Evolutionary conservation across 1,140 invertebrate genomes (phyloP).

Genomic region (Lordiphosa clarofinis): DNA sequence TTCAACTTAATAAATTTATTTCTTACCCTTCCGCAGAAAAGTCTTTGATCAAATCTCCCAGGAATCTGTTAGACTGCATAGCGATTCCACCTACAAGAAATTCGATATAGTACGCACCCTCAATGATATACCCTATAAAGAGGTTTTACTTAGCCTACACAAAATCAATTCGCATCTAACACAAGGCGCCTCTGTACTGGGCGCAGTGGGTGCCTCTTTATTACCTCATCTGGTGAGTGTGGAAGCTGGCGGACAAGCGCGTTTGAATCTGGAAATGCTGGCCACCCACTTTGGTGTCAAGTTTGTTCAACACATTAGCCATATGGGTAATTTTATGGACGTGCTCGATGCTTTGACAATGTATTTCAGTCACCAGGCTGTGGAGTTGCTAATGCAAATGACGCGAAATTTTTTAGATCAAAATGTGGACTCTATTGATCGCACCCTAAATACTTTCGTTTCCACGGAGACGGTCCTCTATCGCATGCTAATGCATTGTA

Average conservation of each 20-base stretch:
- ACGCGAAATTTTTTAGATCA: slow-evolving; percentile 58
- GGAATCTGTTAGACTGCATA: slow-evolving; percentile 45
- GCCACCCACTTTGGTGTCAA: slow-evolving; percentile 41
- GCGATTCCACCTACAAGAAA: slow-evolving; percentile 14
- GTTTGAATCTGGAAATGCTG: slow-evolving; percentile 38
- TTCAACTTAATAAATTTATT: background rate
- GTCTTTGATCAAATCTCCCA: slow-evolving; percentile 36
- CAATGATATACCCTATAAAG: slow-evolving; percentile 69
- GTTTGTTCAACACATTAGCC: slow-evolving; percentile 63
- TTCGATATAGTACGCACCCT: slow-evolving; percentile 65
- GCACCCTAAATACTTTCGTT: slow-evolving; percentile 52
- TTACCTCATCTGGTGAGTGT: slow-evolving; percentile 33
- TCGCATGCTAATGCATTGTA: slow-evolving; percentile 53
- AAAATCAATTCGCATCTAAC: slow-evolving; percentile 37
- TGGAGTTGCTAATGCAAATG: slow-evolving; percentile 50
- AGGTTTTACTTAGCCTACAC: slow-evolving; percentile 47
- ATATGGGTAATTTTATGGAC: slow-evolving; percentile 47
- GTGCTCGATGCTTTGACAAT: slow-evolving; percentile 42
- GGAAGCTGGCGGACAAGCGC: slow-evolving; percentile 21
- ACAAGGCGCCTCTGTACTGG: slow-evolving; percentile 17
- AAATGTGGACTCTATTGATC: slow-evolving; percentile 55
- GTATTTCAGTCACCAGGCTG: slow-evolving; percentile 45
- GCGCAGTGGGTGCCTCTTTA: slow-evolving; percentile 22
- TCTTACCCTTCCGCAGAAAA: slow-evolving; percentile 16
- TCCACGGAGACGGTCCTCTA: slow-evolving; percentile 64